Evolutionary conservation across 1,140 invertebrate species (phyloP).

Genomic region (Diorhabda sublineata): DNA sequence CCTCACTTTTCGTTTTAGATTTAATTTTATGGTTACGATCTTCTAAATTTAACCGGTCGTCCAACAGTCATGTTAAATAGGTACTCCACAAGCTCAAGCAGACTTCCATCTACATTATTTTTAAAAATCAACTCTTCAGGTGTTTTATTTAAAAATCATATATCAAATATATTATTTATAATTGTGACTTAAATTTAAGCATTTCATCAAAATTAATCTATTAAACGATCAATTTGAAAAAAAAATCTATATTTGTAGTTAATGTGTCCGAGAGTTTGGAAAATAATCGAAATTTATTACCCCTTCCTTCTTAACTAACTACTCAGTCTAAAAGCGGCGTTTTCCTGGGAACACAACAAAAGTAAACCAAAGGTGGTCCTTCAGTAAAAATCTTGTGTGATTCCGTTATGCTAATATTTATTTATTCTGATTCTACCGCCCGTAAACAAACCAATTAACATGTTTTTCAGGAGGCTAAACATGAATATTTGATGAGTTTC

Average conservation of each 20-base stretch:
- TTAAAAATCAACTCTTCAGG: not conserved
- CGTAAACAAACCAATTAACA: conserved; percentile 1
- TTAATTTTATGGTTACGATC: conserved; percentile 9
- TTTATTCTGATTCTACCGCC: conserved; percentile 2
- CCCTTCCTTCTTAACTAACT: not conserved
- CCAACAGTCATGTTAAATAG: not conserved
- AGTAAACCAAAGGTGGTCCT: conserved; percentile 1
- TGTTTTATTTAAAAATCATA: too few species aligned
- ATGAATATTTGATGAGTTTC: not conserved
- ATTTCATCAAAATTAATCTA: too few species aligned
- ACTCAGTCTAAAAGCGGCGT: not conserved
- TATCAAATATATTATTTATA: too few species aligned
- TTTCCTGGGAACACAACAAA: not conserved
- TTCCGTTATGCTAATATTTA: conserved; percentile 1
- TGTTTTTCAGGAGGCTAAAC: not conserved
- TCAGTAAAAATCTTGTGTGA: not conserved
- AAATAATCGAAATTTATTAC: too few species aligned
- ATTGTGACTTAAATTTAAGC: too few species aligned
- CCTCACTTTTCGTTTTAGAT: conserved; percentile 11
- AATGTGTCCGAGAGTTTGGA: too few species aligned
- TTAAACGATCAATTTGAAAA: too few species aligned
- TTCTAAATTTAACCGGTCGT: not conserved
- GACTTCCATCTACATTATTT: not conserved
- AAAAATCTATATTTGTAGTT: too few species aligned
- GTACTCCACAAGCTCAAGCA: not conserved